Conservation (phyloP, 2,888 invertebrate species). For the Theristus sp. region DNA sequence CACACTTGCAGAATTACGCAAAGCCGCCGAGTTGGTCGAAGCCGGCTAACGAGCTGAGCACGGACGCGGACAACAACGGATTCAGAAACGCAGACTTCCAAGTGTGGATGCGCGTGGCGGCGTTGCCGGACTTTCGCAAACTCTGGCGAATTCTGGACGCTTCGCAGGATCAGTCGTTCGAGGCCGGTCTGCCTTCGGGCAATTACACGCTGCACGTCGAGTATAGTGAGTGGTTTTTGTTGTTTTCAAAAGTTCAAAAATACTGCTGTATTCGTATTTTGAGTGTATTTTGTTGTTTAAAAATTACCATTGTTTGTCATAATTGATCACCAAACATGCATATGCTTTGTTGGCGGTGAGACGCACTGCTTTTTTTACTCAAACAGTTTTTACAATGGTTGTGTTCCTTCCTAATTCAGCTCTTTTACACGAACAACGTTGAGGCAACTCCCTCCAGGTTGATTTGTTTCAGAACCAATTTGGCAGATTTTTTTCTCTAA, state of each 20-base stretch:
- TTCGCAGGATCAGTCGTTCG: conserved; percentile 11
- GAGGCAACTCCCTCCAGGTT: too few relatives aligned
- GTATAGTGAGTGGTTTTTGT: not conserved
- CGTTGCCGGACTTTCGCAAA: conserved; percentile 76
- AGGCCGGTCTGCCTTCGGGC: not conserved
- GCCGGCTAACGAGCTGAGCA: conserved; percentile 56
- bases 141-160: conserved; percentile 72
- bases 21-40: conserved; percentile 71
- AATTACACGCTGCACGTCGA: not conserved
- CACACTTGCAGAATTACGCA: conserved; percentile 18
- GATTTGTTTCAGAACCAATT: too few relatives aligned
- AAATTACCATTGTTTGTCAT: too few relatives aligned
- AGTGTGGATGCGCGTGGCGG: conserved; percentile 98
- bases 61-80: conserved; percentile 57
- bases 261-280: too few relatives aligned
- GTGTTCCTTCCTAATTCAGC: too few relatives aligned
- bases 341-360: too few relatives aligned
- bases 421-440: too few relatives aligned
- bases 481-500: too few relatives aligned
- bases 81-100: conserved; percentile 93
- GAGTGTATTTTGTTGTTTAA: too few relatives aligned
- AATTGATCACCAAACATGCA: too few relatives aligned
- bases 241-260: not conserved
- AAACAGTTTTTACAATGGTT: too few relatives aligned
- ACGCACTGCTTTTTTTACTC: too few relatives aligned